Evolutionary conservation across 2,113 vertebrate genomes (phyloP).

Genomic region (Hippocampus barbouri): DNA sequence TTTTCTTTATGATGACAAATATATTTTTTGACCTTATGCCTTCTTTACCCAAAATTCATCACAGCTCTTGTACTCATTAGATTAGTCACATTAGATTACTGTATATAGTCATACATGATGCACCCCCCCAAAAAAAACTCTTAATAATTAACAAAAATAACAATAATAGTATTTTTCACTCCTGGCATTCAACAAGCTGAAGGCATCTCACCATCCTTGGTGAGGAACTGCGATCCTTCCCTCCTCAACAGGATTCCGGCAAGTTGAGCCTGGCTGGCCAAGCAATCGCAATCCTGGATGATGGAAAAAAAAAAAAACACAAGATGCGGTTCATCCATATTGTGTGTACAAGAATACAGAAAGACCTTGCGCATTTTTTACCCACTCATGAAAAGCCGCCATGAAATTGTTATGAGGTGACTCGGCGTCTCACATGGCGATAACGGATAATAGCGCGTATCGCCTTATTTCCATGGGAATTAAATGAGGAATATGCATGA

Average conservation of each 20-base stretch:
- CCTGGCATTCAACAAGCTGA: neutral
- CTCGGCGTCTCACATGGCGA: slow-evolving; percentile 2
- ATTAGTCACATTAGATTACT: too few species aligned
- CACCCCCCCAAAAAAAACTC: too few species aligned
- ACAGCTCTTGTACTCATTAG: too few species aligned
- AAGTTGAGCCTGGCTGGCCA: slow-evolving; percentile 88
- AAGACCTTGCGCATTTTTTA: neutral
- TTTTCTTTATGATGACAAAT: too few species aligned
- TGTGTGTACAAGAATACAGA: neutral
- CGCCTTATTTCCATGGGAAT: slow-evolving; percentile 5
- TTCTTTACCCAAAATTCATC: too few species aligned
- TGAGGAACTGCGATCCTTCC: slow-evolving; percentile 86
- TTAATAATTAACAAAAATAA: neutral
- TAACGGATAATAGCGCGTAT: neutral
- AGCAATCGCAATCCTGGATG: slow-evolving; percentile 82
- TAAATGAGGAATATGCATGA: neutral
- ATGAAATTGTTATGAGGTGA: neutral
- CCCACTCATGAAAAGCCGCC: neutral
- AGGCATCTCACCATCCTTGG: slow-evolving; percentile 82
- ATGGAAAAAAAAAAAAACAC: slow-evolving; percentile 1
- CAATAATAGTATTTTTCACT: neutral
- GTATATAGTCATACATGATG: too few species aligned
- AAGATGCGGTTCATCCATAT: neutral
- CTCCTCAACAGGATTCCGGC: slow-evolving; percentile 82
- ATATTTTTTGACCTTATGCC: too few species aligned